These are phyloP conservation scores for Pocillopora meandrina DNA, from an alignment of 92 coral and sea anemone species.

Conservation along the genomic window DNA sequence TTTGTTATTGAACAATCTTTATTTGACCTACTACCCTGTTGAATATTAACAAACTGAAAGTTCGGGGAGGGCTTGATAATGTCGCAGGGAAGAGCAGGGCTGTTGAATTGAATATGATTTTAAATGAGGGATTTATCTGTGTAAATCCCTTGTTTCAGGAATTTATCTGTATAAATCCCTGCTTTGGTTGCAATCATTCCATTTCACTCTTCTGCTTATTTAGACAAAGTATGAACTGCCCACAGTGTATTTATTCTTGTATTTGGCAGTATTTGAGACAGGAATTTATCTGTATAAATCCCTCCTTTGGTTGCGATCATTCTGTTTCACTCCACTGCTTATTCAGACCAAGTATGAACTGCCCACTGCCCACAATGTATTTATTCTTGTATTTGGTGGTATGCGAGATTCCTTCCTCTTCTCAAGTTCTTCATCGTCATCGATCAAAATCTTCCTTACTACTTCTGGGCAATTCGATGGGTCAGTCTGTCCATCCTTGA, in stretches of 20 bases:
- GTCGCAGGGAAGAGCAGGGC: too few species aligned
- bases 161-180: too few species aligned
- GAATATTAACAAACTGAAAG: too few species aligned
- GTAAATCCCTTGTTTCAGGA: too few species aligned
- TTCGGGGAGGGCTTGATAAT: too few species aligned
- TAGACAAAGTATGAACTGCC: slow-evolving; percentile 1
- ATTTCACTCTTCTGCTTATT: slow-evolving; percentile 9
- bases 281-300: too few species aligned
- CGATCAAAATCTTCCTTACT: neutral
- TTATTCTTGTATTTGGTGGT: slow-evolving; percentile 14
- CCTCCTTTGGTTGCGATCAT: slow-evolving; percentile 22
- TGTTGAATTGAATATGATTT: too few species aligned
- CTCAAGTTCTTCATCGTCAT: too few species aligned
- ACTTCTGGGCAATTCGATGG: neutral
- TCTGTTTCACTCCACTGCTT: slow-evolving; percentile 4
- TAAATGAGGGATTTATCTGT: too few species aligned
- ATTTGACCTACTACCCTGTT: too few species aligned
- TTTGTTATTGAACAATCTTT: too few species aligned
- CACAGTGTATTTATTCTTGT: neutral
- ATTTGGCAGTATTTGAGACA: slow-evolving; percentile 15
- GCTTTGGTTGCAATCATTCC: slow-evolving; percentile 19
- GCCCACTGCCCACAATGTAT: neutral
- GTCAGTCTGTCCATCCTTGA: too few species aligned
- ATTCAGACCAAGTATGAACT: slow-evolving; percentile 19
- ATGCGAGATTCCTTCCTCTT: neutral